Percentiles rank a stretch among this genome's conserved stretches.
Conservation (phyloP, 2,888 invertebrate species). For the Himalopsyche kuldschensis region DNA sequence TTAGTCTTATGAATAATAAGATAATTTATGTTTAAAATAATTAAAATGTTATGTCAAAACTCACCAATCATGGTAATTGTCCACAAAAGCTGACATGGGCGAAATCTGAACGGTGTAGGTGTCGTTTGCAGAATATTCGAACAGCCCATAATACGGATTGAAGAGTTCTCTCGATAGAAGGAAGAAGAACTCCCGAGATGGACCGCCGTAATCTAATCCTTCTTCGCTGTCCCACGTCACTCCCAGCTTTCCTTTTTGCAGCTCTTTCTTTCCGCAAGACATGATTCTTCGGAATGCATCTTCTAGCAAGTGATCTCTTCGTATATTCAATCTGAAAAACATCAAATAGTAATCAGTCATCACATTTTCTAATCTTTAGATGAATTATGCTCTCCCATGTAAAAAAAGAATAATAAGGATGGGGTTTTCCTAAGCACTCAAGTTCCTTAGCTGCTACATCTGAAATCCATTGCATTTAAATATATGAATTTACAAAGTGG, state of each 20-base stretch:
- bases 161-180: constrained; percentile 94
- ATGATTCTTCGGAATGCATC: constrained; percentile 96
- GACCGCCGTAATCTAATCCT: constrained; percentile 96
- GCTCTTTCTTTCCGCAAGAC: constrained; percentile 92
- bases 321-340: constrained; percentile 77
- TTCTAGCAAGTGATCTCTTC: constrained; percentile 90
- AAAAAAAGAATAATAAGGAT: too few species aligned
- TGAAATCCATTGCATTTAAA: too few species aligned
- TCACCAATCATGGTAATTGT: constrained; percentile 95
- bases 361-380: not conserved
- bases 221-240: constrained; percentile 95
- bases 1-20: not conserved
- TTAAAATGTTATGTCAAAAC: constrained; percentile 42
- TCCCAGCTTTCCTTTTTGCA: constrained; percentile 92
- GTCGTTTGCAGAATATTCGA: constrained; percentile 97
- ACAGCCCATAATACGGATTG: constrained; percentile 97
- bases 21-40: not conserved
- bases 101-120: constrained; percentile 95
- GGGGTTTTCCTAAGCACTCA: too few species aligned
- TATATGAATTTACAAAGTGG: too few species aligned
- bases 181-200: constrained; percentile 97
- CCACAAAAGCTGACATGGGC: constrained; percentile 95
- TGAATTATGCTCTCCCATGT: too few species aligned
- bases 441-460: too few species aligned
- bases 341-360: constrained; percentile 7